Percentiles rank a stretch among this genome's conserved stretches.
phyloP scores from a whole-genome alignment of 2,888 invertebrate species.

The Fragum whitleyi region DNA sequence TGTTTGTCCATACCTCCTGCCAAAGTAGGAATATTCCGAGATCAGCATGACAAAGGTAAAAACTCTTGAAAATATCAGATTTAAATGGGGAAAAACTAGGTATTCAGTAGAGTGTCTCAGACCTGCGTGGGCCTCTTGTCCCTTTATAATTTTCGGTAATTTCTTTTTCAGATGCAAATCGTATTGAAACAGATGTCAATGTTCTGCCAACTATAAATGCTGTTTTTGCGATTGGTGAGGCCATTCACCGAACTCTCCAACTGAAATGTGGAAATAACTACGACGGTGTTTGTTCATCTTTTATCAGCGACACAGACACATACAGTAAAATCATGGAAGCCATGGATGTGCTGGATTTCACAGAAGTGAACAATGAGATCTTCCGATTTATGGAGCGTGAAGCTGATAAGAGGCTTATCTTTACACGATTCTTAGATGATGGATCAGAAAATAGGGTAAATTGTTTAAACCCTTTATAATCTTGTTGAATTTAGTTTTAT shows the following conservation, averaged over 20 bases:
- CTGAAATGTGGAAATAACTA: constrained; percentile 77
- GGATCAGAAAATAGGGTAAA: constrained; percentile 47
- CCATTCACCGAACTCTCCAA: constrained; percentile 80
- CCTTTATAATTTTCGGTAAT: too few species aligned
- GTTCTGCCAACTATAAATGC: constrained; percentile 84
- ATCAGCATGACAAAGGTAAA: too few species aligned
- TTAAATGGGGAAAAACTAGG: too few species aligned
- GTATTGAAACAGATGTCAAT: constrained; percentile 74
- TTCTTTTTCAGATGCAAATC: constrained; percentile 35
- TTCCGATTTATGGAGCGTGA: constrained; percentile 77
- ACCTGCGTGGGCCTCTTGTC: too few species aligned
- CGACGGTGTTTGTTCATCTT: constrained; percentile 70
- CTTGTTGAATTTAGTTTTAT: too few species aligned
- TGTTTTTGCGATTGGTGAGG: constrained; percentile 84
- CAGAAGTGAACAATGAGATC: constrained; percentile 64
- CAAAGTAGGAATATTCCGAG: too few species aligned
- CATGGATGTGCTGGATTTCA: constrained; percentile 73
- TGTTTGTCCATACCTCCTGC: too few species aligned
- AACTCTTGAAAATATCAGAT: too few species aligned
- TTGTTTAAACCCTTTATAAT: background rate
- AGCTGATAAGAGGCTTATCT: constrained; percentile 65
- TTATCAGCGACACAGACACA: constrained; percentile 67
- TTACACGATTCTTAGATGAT: constrained; percentile 58
- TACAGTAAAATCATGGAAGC: constrained; percentile 66
- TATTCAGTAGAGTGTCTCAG: too few species aligned